A percentile compares a stretch with the other conserved stretches of the same genome.
Conservation (phyloP, 2,888 invertebrate species). For the Mimumesa dahlbomi region DNA sequence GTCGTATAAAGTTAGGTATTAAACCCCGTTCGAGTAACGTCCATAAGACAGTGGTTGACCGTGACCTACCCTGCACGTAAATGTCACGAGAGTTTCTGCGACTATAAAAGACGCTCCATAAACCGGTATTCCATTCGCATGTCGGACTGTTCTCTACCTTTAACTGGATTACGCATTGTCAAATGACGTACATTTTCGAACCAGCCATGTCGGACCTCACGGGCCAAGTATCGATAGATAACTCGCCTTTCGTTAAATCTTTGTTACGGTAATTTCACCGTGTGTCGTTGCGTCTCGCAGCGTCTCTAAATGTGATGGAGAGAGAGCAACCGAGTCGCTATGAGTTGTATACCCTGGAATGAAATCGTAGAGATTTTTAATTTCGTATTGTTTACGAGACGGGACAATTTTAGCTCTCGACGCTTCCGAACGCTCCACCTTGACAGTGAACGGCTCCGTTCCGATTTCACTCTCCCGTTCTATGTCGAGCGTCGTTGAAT, state of each 20-base stretch:
- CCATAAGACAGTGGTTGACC: conserved; percentile 53
- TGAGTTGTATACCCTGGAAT: not conserved
- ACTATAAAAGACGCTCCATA: conserved; percentile 28
- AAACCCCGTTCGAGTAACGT: not conserved
- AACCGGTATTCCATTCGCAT: conserved; percentile 27
- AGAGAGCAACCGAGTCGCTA: no score
- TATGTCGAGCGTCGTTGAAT: conserved; percentile 3
- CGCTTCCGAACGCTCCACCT: conserved; percentile 27
- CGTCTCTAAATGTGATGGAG: no score
- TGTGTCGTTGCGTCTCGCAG: no score
- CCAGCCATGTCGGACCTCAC: no score
- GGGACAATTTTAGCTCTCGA: conserved; percentile 38
- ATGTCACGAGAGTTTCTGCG: conserved; percentile 63
- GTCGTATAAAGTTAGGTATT: no score
- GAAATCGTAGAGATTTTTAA: conserved; percentile 4
- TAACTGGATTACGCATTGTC: no score
- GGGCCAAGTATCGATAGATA: no score
- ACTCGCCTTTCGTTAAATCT: no score
- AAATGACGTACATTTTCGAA: no score
- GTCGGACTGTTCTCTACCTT: no score
- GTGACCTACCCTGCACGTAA: conserved; percentile 69
- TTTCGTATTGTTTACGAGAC: not conserved
- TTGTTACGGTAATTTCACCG: no score
- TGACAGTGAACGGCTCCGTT: conserved; percentile 41
- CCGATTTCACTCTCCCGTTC: conserved; percentile 7